phyloP scores from a whole-genome alignment of 2,797 vertebrate species.

The Malurus splendens region DNA sequence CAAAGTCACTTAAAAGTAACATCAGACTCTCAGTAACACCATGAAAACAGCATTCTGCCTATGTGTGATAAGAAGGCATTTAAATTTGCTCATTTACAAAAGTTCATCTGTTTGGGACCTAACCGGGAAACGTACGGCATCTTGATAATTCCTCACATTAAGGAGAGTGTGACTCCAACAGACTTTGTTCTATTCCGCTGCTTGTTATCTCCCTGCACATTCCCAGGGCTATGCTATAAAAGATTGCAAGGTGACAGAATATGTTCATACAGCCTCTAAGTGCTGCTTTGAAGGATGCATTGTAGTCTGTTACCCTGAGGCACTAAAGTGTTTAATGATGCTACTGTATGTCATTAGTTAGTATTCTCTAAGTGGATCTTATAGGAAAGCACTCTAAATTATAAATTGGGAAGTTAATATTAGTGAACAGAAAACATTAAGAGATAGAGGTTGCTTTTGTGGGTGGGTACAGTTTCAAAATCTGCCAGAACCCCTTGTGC shows the following conservation, averaged over 20 bases:
- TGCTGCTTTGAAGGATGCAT: slow-evolving; percentile 26
- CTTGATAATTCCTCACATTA: slow-evolving; percentile 39
- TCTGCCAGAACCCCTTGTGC: background rate
- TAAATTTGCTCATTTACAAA: slow-evolving; percentile 35
- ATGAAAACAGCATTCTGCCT: background rate
- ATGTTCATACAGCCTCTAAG: slow-evolving; percentile 31
- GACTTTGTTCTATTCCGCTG: slow-evolving; percentile 9
- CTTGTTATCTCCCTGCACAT: slow-evolving; percentile 36
- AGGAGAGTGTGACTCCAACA: slow-evolving; percentile 30
- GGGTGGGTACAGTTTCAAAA: background rate
- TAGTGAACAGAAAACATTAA: background rate
- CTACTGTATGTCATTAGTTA: slow-evolving; percentile 1
- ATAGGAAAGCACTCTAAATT: background rate
- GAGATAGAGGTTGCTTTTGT: background rate
- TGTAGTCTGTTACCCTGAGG: slow-evolving; percentile 29
- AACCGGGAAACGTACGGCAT: background rate
- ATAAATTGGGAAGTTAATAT: slow-evolving; percentile 7
- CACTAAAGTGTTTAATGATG: slow-evolving; percentile 49
- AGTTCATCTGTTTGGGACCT: slow-evolving; percentile 37
- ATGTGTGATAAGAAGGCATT: slow-evolving; percentile 33
- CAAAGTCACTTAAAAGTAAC: slow-evolving; percentile 39
- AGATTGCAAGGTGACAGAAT: slow-evolving; percentile 55
- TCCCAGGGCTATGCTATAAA: slow-evolving; percentile 21
- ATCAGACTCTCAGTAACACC: background rate
- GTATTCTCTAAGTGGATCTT: slow-evolving; percentile 16